phyloP scores from a whole-genome alignment of 2,113 vertebrate genomes.

The Panthera leo region DNA sequence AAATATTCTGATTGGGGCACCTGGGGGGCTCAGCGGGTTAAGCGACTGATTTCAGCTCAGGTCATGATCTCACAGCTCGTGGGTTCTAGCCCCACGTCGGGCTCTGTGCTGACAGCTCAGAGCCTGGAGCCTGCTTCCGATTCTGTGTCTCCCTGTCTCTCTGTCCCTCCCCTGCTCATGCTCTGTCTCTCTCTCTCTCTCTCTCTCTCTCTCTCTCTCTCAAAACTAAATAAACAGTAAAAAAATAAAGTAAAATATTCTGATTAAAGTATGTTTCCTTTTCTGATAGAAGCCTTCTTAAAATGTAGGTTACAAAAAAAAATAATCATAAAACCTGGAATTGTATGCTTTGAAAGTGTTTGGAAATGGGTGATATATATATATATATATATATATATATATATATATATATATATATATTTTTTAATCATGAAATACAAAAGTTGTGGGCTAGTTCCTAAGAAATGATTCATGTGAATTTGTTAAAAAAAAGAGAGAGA shows the following conservation, averaged over 20 bases:
- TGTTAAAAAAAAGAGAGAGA: neutral
- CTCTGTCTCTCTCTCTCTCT: too few species aligned
- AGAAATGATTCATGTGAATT: neutral
- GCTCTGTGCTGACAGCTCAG: too few species aligned
- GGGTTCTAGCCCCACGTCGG: too few species aligned
- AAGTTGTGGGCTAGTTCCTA: neutral
- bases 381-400: too few species aligned
- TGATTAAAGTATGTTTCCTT: neutral
- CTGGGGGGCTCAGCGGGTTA: too few species aligned
- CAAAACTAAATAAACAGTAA: too few species aligned
- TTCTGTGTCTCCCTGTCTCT: too few species aligned
- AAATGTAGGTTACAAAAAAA: conserved; percentile 35
- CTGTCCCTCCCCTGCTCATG: too few species aligned
- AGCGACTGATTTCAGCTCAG: too few species aligned
- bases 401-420: neutral
- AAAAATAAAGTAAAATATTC: neutral
- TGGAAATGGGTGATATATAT: neutral
- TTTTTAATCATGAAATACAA: neutral
- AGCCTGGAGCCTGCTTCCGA: too few species aligned
- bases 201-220: too few species aligned
- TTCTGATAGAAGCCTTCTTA: neutral
- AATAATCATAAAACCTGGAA: neutral
- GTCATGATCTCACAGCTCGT: too few species aligned
- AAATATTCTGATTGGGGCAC: neutral
- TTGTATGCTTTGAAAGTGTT: neutral